Percentiles rank a stretch among this genome's conserved stretches.
phyloP scores from a whole-genome alignment of 2,888 invertebrate genomes.

The Drosophila birchii region DNA sequence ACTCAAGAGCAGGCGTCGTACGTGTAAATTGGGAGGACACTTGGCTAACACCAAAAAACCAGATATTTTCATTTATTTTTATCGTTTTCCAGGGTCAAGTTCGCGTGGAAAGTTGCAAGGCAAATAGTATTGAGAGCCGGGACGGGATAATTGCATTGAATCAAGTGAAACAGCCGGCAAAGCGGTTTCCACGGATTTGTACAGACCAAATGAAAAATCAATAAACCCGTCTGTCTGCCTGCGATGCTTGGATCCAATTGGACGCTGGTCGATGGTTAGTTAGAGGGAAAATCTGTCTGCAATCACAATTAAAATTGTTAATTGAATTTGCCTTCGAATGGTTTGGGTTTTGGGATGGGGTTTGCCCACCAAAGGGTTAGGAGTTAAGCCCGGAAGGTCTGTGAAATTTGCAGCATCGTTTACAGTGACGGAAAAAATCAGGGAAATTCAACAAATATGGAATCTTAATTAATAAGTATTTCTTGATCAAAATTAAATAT shows the following conservation, averaged over 20 bases:
- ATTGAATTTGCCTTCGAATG: slow-evolving; percentile 42
- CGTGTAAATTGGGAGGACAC: slow-evolving; percentile 44
- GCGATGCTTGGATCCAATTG: slow-evolving; percentile 38
- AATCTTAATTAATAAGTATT: background rate
- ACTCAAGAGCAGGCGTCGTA: slow-evolving; percentile 35
- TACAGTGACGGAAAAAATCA: background rate
- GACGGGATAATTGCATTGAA: slow-evolving; percentile 45
- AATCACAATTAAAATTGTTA: slow-evolving; percentile 47
- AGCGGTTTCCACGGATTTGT: slow-evolving; percentile 42
- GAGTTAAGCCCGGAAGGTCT: slow-evolving; percentile 7
- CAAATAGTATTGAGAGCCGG: slow-evolving; percentile 34
- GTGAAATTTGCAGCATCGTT: background rate
- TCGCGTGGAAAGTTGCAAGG: slow-evolving; percentile 47
- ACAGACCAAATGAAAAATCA: slow-evolving; percentile 46
- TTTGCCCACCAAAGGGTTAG: background rate
- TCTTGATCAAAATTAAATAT: too few relatives aligned
- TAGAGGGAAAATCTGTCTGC: slow-evolving; percentile 23
- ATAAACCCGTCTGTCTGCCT: slow-evolving; percentile 51
- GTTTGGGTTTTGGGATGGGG: background rate
- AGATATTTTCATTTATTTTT: slow-evolving; percentile 19
- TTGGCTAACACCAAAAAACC: slow-evolving; percentile 28
- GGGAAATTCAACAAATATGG: background rate
- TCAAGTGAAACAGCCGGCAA: slow-evolving; percentile 35
- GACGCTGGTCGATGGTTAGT: slow-evolving; percentile 29
- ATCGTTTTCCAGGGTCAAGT: slow-evolving; percentile 46